Evolutionary conservation across 2,797 vertebrate species (phyloP).

Genomic region (Ctenochaetus hawaiiensis): DNA sequence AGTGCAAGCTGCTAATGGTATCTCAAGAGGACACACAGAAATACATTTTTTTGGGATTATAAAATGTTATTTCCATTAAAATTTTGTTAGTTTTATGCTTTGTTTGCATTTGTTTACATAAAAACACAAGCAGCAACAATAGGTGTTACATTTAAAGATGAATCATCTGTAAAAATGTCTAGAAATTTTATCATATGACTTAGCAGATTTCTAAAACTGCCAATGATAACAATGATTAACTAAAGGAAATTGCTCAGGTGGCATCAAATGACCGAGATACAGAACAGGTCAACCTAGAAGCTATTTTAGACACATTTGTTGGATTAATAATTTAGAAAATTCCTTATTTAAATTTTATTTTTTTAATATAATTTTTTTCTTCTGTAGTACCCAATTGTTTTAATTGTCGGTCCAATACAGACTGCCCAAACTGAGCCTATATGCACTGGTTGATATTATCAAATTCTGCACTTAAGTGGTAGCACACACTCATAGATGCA

Average conservation of each 20-base stretch:
- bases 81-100: not conserved
- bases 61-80: not conserved
- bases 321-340: too few relatives aligned
- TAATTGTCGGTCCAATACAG: not conserved
- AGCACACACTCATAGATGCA: not conserved
- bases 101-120: not conserved
- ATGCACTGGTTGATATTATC: not conserved
- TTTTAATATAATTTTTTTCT: too few relatives aligned
- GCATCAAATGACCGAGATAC: not conserved
- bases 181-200: not conserved
- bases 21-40: not conserved
- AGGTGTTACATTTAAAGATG: not conserved
- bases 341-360: too few relatives aligned
- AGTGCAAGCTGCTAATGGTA: not conserved
- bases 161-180: not conserved
- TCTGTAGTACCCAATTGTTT: not conserved
- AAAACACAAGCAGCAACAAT: not conserved
- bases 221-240: not conserved
- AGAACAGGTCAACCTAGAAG: not conserved
- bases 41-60: too few relatives aligned
- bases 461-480: conserved; percentile 1
- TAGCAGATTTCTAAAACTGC: not conserved
- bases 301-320: too few relatives aligned
- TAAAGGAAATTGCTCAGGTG: not conserved
- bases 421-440: not conserved